Conservation (phyloP, 1,140 invertebrate genomes). For the Panagrolaimus sp. region DNA sequence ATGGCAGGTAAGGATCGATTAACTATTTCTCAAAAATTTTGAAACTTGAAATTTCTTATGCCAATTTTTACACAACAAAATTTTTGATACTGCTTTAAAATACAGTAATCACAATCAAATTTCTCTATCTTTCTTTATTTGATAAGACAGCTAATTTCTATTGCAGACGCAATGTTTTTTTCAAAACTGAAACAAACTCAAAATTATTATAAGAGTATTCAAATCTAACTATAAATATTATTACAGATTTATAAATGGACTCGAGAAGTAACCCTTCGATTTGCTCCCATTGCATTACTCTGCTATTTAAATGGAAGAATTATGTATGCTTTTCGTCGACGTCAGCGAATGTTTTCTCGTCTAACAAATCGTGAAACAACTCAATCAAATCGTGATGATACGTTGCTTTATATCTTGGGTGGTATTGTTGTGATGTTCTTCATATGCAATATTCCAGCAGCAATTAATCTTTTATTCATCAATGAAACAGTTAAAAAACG, state of each 20-base stretch:
- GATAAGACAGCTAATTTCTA: no score
- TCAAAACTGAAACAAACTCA: no score
- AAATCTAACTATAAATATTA: no score
- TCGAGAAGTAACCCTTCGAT: slow-evolving; percentile 50
- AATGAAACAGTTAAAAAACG: slow-evolving; percentile 56
- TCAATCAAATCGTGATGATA: slow-evolving; percentile 46
- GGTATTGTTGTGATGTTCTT: slow-evolving; percentile 57
- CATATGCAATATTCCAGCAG: slow-evolving; percentile 57
- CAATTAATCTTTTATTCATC: slow-evolving; percentile 56
- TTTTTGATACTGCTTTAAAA: no score
- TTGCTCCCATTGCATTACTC: slow-evolving; percentile 51
- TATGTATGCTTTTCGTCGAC: slow-evolving; percentile 54
- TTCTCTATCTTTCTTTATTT: no score
- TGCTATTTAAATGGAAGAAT: slow-evolving; percentile 49
- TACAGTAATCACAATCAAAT: no score
- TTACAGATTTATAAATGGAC: slow-evolving; percentile 58
- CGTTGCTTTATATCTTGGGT: slow-evolving; percentile 52
- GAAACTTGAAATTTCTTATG: no score
- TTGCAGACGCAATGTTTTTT: no score
- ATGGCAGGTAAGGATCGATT: slow-evolving; percentile 31
- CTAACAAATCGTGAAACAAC: slow-evolving; percentile 48
- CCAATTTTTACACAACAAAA: no score
- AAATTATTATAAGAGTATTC: no score
- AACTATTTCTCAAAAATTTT: no score
- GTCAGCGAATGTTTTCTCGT: slow-evolving; percentile 56